phyloP scores from a whole-genome alignment of 2,113 vertebrate genomes.

The Sakesphorus luctuosus region DNA sequence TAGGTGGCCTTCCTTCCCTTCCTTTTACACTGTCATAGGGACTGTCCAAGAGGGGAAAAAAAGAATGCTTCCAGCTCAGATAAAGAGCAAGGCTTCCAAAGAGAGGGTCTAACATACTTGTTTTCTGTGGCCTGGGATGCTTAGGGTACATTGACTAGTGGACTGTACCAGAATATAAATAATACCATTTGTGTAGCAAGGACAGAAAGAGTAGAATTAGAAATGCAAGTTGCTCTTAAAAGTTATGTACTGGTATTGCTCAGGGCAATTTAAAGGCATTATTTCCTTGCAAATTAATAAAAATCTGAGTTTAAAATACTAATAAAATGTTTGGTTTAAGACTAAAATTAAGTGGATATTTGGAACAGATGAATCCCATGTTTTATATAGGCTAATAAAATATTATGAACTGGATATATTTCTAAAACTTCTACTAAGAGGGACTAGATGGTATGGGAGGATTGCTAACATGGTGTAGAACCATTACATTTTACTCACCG shows the following conservation, averaged over 20 bases:
- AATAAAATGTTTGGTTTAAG: neutral
- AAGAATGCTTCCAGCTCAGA: neutral
- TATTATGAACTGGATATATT: neutral
- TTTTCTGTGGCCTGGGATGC: neutral
- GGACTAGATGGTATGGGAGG: neutral
- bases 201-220: neutral
- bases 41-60: neutral
- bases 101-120: neutral
- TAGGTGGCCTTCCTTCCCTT: neutral
- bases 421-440: neutral
- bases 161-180: neutral
- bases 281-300: neutral
- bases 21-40: neutral
- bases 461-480: neutral
- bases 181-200: neutral
- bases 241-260: neutral
- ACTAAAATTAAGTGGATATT: neutral
- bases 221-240: neutral
- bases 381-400: slow-evolving; percentile 28
- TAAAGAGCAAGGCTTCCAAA: neutral
- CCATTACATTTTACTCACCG: neutral
- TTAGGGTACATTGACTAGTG: neutral
- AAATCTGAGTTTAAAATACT: neutral
- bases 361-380: neutral
- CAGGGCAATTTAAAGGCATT: neutral